Evolutionary conservation across 1,140 invertebrate genomes (phyloP), one percentile per base, ranked within the genome.

Genomic region (Anastrepha obliqua): DNA sequence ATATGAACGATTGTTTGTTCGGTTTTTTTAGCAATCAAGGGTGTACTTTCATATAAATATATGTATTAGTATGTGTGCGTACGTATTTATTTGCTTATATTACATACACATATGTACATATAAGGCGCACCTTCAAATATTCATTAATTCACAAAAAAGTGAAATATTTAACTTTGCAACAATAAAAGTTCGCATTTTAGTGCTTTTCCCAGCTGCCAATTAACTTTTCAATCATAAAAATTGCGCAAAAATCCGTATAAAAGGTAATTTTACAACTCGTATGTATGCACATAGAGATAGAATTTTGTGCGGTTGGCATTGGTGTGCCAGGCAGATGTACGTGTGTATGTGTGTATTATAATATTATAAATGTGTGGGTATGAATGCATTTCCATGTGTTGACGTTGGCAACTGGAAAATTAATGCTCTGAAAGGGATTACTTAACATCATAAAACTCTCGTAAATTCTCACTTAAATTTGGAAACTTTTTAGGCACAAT

Each of bases 151-250:
- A 55, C 29, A 81, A 29, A 13, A n/a, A 67, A 8, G 17, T 58
- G 42, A 81, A 15, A 55, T 20, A 51, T 81, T 55, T 58, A 58
- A 58, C 8, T 81, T 20, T 81, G 42, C n/a, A 55, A 81, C 44
- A 81, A 81, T 29, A 81, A 81, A 81, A 2, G 9, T 81, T n/a
- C 47, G 44, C 20, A 81, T 81, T 81, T 81, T 55, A 55, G 42
- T 81, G 47, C 74, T 1, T 81, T 55, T 81, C 44, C 17, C 70
- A 51, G 44, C 39, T 81, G 47, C 47, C 44, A 81, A 81, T 81
- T 81, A 81, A 81, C 17, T 51, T 55, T 11, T 55, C 47, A 4
- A 55, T 81, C 44, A 81, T 55, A 81, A 81, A 81, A 74, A 51
- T 51, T 51, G 44, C 70, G 15, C 17, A 74, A 47, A 62, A 47